A percentile compares a stretch with the other conserved stretches of the same genome.
These are phyloP conservation scores for Pholis gunnellus DNA, from an alignment of 2,113 vertebrate species.

Conservation along the genomic window DNA sequence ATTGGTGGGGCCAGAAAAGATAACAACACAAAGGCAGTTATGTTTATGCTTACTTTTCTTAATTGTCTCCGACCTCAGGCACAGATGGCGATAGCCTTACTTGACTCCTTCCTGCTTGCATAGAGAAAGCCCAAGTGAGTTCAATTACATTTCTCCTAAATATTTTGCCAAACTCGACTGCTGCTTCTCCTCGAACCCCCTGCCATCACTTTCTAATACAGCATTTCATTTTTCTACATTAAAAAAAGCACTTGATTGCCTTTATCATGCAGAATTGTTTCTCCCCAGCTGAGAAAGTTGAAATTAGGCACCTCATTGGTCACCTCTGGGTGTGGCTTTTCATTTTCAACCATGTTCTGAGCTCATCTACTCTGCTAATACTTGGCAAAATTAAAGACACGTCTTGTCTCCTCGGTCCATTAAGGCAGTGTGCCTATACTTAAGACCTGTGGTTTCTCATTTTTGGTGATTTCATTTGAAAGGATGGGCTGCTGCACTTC, in stretches of 20 bases:
- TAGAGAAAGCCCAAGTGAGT: constrained; percentile 41
- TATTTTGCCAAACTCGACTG: constrained; percentile 36
- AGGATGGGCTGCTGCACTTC: constrained; percentile 25
- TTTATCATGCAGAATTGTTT: constrained; percentile 32
- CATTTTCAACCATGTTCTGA: constrained; percentile 32
- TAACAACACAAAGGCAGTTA: neutral
- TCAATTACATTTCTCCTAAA: constrained; percentile 43
- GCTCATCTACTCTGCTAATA: constrained; percentile 48
- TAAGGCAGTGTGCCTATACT: constrained; percentile 4
- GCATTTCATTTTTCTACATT: constrained; percentile 32
- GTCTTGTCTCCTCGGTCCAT: constrained; percentile 19
- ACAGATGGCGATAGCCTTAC: constrained; percentile 17
- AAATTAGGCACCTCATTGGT: neutral
- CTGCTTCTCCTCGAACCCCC: constrained; percentile 34
- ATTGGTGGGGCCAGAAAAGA: neutral
- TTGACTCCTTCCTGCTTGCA: constrained; percentile 20
- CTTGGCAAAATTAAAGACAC: constrained; percentile 38
- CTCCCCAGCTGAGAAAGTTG: constrained; percentile 26
- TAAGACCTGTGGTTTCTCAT: constrained; percentile 33
- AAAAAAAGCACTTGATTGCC: constrained; percentile 3
- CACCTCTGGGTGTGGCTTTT: constrained; percentile 19
- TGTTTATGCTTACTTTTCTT: neutral
- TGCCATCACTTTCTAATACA: constrained; percentile 29
- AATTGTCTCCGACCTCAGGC: neutral
- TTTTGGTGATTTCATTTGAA: constrained; percentile 40